These are phyloP conservation scores for Bradypodion pumilum DNA, from an alignment of 2,797 vertebrate species.

Conservation along the genomic window DNA sequence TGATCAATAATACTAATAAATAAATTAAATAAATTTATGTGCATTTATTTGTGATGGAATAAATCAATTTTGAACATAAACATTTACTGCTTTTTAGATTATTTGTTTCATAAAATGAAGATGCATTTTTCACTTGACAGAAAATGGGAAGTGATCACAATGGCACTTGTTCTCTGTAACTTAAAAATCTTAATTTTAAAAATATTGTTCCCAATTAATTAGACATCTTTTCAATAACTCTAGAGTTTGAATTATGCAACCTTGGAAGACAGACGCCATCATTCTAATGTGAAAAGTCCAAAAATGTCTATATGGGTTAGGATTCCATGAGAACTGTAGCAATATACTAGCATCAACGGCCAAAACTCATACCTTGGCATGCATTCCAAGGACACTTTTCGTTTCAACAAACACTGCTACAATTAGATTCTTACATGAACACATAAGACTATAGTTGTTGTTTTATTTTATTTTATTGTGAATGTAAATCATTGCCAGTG, in stretches of 20 bases:
- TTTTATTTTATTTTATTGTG: too few species aligned
- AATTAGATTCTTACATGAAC: background rate
- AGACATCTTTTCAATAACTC: background rate
- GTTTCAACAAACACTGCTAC: background rate
- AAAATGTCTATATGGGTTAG: background rate
- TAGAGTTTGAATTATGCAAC: background rate
- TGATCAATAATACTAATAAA: background rate
- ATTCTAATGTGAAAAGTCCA: background rate
- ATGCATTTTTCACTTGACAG: background rate
- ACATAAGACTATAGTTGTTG: background rate
- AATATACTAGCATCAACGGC: background rate
- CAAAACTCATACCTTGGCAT: background rate
- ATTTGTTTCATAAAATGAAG: background rate
- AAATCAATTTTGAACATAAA: background rate
- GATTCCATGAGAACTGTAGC: constrained; percentile 13
- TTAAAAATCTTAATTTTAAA: background rate
- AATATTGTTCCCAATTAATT: background rate
- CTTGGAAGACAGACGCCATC: background rate
- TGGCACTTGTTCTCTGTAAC: background rate
- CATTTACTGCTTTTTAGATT: background rate
- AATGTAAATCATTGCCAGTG: constrained; percentile 25
- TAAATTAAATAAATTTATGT: background rate
- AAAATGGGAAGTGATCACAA: background rate
- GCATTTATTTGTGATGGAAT: background rate
- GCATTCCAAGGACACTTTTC: too few species aligned